phyloP scores from a whole-genome alignment of 2,797 vertebrate species.

The Sebastes flavidus region DNA sequence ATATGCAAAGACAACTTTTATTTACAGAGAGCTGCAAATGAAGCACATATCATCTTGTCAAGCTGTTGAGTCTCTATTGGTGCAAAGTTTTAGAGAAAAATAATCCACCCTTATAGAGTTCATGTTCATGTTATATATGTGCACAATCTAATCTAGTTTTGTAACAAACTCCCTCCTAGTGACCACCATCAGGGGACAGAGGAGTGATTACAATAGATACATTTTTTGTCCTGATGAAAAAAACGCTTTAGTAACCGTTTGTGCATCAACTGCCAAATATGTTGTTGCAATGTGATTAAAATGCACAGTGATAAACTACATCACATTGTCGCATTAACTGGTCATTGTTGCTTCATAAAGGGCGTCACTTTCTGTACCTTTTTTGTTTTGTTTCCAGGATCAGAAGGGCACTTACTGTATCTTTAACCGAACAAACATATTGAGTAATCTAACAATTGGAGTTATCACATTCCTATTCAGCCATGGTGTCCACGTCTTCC shows the following conservation, averaged over 20 bases:
- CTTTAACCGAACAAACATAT: too few species aligned
- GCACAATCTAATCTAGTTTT: not conserved
- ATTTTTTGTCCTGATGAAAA: not conserved
- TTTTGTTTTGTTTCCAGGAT: too few species aligned
- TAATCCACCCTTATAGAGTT: not conserved
- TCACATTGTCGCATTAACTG: not conserved
- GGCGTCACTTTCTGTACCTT: too few species aligned
- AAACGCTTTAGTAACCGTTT: not conserved
- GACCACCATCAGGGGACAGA: not conserved
- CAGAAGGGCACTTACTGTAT: too few species aligned
- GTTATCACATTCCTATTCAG: not conserved
- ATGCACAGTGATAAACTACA: not conserved
- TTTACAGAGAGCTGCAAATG: not conserved
- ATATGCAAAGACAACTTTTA: slow-evolving; percentile 9
- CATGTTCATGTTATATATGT: not conserved
- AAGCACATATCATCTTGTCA: not conserved
- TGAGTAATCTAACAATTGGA: too few species aligned
- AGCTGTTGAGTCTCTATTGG: not conserved
- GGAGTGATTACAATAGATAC: not conserved
- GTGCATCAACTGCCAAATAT: not conserved
- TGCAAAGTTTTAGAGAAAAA: not conserved
- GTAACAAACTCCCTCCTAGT: not conserved
- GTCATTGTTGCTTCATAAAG: not conserved
- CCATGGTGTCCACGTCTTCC: too few species aligned
- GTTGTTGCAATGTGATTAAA: not conserved